phyloP scores from a whole-genome alignment of 2,113 vertebrate species.

The Pholis gunnellus region DNA sequence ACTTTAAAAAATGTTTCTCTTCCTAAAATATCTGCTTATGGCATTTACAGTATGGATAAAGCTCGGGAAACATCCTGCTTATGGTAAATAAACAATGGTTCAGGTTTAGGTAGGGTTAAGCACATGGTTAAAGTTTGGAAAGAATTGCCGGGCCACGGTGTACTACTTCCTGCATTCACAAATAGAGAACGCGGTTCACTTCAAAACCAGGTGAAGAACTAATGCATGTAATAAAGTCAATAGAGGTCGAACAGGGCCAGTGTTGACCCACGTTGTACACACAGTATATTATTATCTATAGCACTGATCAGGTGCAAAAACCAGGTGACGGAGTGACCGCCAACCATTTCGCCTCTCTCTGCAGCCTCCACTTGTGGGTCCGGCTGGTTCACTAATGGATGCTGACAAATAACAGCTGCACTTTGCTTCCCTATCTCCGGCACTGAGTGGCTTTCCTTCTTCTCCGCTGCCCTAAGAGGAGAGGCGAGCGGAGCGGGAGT shows the following conservation, averaged over 20 bases:
- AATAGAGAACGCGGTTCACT: not conserved
- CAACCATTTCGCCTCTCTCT: slow-evolving; percentile 37
- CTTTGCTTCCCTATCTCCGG: slow-evolving; percentile 61
- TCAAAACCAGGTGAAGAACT: not conserved
- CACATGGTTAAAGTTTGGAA: slow-evolving; percentile 3
- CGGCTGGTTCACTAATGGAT: slow-evolving; percentile 66
- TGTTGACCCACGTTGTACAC: slow-evolving; percentile 34
- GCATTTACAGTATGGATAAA: not conserved
- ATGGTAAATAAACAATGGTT: not conserved
- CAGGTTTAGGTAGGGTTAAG: not conserved
- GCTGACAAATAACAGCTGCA: slow-evolving; percentile 69
- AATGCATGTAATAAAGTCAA: slow-evolving; percentile 13
- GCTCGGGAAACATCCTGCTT: not conserved
- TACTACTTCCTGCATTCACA: not conserved
- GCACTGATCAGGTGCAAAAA: slow-evolving; percentile 2
- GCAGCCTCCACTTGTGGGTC: slow-evolving; percentile 37
- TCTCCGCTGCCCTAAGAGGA: slow-evolving; percentile 45
- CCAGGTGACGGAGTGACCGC: slow-evolving; percentile 30
- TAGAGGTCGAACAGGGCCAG: not conserved
- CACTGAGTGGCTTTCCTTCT: slow-evolving; percentile 65
- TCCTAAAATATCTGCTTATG: not conserved
- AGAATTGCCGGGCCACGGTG: not conserved
- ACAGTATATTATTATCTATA: slow-evolving; percentile 22
- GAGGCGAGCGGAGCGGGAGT: slow-evolving; percentile 35
- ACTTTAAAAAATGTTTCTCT: too few relatives aligned